Evolutionary conservation across 1,140 invertebrate species (phyloP), one percentile per base, ranked within the genome.

Genomic region (Macrostomum lignano): DNA sequence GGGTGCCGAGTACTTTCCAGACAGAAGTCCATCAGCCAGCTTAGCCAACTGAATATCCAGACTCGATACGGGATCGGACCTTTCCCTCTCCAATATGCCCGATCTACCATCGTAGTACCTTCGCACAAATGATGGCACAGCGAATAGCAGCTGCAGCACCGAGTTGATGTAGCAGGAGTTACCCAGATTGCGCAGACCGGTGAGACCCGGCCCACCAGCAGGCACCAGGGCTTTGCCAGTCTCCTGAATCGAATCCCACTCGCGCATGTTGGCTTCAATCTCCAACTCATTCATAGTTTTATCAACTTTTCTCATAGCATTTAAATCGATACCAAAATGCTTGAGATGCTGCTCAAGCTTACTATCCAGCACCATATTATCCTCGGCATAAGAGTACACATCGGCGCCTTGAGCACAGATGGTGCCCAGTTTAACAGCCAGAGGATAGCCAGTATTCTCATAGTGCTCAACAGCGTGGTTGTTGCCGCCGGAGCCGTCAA

Each of bases 91-190:
- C n/a, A n/a, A n/a, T n/a, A n/a, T n/a, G n/a, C n/a, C n/a, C n/a
- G n/a, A n/a, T n/a, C n/a, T n/a, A n/a, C n/a, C n/a, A n/a, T n/a
- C n/a, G n/a, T n/a, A n/a, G n/a, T 47, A 72, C 50, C 69, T 69
- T 36, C 69, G 58, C 33, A 73, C 62, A 50, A 93, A 91, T 51
- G 78, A 72, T 2, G 78, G 77, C 41, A 93, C 69, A 3, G 66
- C 67, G 46, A 86, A 88, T 19, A 93, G 50, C 31, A 84, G 71
- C 63, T 76, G 67, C 64, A 88, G 71, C 10, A 86, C 70, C 40
- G 79, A 84, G 59, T 96, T 98, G 31, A 98, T 66, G 48, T 98
- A 98, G 59, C 91, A 98, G 1, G 81, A 82, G 58, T 93, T 96
- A 36, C 71, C 71, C 33, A 94, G 64, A 63, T 94, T 94, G 13